Conservation (phyloP, 2,888 invertebrate species). For the Automeris io region DNA sequence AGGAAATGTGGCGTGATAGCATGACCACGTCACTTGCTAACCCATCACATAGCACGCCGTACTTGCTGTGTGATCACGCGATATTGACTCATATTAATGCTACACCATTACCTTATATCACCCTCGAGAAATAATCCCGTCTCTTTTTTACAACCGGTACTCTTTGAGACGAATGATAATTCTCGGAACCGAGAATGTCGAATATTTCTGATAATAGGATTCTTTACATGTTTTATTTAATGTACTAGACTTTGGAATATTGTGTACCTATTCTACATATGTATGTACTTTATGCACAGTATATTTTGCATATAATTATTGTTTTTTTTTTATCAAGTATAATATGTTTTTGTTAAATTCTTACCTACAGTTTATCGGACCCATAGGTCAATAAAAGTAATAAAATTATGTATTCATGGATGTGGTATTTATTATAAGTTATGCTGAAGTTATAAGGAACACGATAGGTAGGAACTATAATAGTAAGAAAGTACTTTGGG, state of each 20-base stretch:
- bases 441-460: no score
- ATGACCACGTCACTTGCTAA: conserved; percentile 50
- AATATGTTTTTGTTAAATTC: no score
- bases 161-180: not conserved
- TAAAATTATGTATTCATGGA: no score
- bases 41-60: conserved; percentile 29
- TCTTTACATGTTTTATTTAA: not conserved
- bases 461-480: no score
- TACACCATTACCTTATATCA: conserved; percentile 2
- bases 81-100: conserved; percentile 5
- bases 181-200: not conserved
- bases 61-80: conserved; percentile 12
- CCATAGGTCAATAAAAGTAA: no score
- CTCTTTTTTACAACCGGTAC: not conserved
- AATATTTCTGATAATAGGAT: not conserved
- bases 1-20: conserved; percentile 60
- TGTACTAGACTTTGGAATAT: conserved; percentile 2
- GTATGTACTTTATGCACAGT: not conserved
- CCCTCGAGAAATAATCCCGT: not conserved
- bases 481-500: no score
- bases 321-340: no score
- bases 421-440: no score
- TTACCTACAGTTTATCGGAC: no score
- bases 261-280: conserved; percentile 1
- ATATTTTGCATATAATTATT: no score